A percentile compares a stretch with the other conserved stretches of the same genome.
These are phyloP conservation scores for Euphonia xanthogaster DNA, from an alignment of 2,797 vertebrate genomes.

Conservation along the genomic window DNA sequence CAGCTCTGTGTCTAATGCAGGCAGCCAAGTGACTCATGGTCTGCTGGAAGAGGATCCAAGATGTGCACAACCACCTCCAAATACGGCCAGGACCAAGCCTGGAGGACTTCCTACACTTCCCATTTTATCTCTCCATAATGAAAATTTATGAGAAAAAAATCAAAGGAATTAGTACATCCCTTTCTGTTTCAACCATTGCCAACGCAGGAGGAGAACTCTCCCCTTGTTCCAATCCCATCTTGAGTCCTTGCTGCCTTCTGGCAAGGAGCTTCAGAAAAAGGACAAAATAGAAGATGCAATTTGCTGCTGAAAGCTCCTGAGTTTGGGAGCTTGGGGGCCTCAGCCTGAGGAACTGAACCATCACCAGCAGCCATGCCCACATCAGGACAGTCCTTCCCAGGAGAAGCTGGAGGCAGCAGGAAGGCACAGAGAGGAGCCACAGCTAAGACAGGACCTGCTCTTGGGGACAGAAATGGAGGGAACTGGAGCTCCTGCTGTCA, in stretches of 20 bases:
- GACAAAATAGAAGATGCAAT: background rate
- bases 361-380: fast-evolving
- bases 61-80: background rate
- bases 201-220: background rate
- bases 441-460: background rate
- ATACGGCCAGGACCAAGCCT: background rate
- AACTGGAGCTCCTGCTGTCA: background rate
- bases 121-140: background rate
- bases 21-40: background rate
- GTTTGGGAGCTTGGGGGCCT: background rate
- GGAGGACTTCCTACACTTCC: background rate
- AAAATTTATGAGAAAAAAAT: background rate
- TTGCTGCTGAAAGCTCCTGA: background rate
- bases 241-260: background rate
- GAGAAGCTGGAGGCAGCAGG: background rate
- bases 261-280: background rate
- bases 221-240: background rate
- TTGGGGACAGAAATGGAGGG: fast-evolving
- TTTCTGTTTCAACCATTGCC: background rate
- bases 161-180: background rate
- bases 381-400: fast-evolving
- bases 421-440: background rate
- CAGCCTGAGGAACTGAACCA: background rate
- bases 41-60: background rate
- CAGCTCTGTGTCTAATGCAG: background rate